phyloP scores from a whole-genome alignment of 2,113 vertebrate species.

The Pandion haliaetus region DNA sequence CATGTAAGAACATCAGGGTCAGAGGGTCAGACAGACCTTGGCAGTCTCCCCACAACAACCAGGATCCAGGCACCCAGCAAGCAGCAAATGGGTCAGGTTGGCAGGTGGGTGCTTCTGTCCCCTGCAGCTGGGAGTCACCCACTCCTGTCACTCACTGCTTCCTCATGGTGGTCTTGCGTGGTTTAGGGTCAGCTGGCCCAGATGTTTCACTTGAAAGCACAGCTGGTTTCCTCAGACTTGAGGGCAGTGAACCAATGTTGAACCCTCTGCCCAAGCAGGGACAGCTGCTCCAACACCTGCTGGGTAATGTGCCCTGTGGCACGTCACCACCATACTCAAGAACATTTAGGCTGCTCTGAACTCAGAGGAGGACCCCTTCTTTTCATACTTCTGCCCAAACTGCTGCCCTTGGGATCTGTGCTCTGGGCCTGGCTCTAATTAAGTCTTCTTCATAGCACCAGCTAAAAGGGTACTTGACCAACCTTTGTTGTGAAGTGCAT shows the following conservation, averaged over 20 bases:
- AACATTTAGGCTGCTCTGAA: neutral
- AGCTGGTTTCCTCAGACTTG: neutral
- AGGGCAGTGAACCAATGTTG: fast-evolving
- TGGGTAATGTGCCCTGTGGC: neutral
- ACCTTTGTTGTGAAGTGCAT: neutral
- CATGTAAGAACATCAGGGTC: neutral
- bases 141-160: neutral
- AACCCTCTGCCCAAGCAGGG: neutral
- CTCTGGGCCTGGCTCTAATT: neutral
- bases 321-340: fast-evolving
- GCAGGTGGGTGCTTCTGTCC: neutral
- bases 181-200: neutral
- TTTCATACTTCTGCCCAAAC: neutral
- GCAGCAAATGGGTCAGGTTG: neutral
- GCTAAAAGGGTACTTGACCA: neutral
- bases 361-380: neutral
- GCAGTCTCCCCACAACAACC: neutral
- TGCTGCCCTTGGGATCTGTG: neutral
- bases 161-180: neutral
- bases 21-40: neutral
- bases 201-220: neutral
- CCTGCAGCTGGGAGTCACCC: neutral
- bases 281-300: neutral
- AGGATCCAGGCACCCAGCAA: fast-evolving
- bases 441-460: neutral